Conservation (phyloP, 2,888 invertebrate genomes). For the Tolmerus cingulatus region DNA sequence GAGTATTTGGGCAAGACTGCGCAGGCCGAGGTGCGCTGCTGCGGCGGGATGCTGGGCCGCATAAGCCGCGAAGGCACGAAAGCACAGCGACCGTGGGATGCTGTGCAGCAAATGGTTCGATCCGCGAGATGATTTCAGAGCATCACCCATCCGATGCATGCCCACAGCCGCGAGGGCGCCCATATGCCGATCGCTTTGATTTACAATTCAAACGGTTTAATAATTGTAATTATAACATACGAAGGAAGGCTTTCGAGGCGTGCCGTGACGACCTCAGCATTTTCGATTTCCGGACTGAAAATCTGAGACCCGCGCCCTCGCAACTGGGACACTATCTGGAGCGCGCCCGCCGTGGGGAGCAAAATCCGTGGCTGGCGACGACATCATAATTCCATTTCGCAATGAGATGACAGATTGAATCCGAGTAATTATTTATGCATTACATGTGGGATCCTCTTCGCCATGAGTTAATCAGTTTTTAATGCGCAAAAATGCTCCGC, state of each 20-base stretch:
- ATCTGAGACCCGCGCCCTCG: neutral
- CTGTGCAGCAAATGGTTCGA: slow-evolving; percentile 32
- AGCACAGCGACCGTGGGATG: slow-evolving; percentile 22
- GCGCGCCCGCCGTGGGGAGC: neutral
- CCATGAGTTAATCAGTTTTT: neutral
- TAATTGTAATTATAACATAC: slow-evolving; percentile 36
- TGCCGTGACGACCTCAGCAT: slow-evolving; percentile 33
- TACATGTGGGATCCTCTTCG: slow-evolving; percentile 29
- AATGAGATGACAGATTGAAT: slow-evolving; percentile 26
- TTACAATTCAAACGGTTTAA: slow-evolving; percentile 37
- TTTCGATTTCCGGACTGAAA: slow-evolving; percentile 33
- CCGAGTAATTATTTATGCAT: slow-evolving; percentile 15
- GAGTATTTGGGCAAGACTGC: neutral
- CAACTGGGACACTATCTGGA: slow-evolving; percentile 6
- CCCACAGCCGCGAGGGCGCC: slow-evolving; percentile 17
- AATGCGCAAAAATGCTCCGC: neutral
- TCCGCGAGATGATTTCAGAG: slow-evolving; percentile 28
- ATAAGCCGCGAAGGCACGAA: neutral
- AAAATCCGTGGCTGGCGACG: neutral
- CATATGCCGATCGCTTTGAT: slow-evolving; percentile 23
- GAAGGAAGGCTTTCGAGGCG: slow-evolving; percentile 26
- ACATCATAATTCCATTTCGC: slow-evolving; percentile 30
- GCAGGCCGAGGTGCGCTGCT: neutral
- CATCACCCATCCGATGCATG: slow-evolving; percentile 27
- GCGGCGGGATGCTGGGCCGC: neutral